A percentile compares a stretch with the other conserved stretches of the same genome.
These are phyloP conservation scores for Lasioglossum villosulum DNA, from an alignment of 2,888 invertebrate species.

Conservation along the genomic window DNA sequence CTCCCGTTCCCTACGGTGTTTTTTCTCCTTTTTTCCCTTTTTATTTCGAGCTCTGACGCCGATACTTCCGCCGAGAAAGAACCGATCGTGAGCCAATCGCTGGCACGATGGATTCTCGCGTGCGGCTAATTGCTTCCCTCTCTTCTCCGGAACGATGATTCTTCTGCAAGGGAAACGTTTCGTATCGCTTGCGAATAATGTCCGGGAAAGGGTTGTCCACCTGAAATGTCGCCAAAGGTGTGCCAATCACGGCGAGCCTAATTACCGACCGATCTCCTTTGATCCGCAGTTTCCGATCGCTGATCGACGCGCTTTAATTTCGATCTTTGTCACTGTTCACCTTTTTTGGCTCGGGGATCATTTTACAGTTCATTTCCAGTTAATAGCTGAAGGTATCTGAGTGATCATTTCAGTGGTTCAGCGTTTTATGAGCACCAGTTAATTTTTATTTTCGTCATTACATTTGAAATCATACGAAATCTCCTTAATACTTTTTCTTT, in stretches of 20 bases:
- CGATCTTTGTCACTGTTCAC: not conserved
- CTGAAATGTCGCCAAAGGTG: conserved; percentile 22
- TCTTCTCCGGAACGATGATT: not conserved
- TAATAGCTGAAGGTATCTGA: not conserved
- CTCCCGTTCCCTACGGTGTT: conserved; percentile 34
- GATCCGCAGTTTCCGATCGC: not conserved
- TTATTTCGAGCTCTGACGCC: conserved; percentile 8
- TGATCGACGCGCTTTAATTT: not conserved
- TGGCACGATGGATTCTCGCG: conserved; percentile 46
- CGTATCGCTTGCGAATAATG: conserved; percentile 33
- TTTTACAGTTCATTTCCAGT: not conserved
- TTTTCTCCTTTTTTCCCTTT: not conserved
- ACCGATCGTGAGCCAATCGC: not conserved
- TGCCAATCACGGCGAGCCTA: conserved; percentile 27
- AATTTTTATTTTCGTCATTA: not conserved
- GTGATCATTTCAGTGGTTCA: not conserved
- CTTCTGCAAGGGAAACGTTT: conserved; percentile 16
- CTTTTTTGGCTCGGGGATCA: not conserved
- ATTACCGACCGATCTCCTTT: not conserved
- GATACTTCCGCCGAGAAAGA: conserved; percentile 36
- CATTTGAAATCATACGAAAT: not conserved
- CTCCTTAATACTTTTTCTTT: no score
- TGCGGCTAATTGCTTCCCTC: conserved; percentile 61
- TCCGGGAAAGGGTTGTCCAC: conserved; percentile 53
- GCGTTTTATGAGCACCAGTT: not conserved